Evolutionary conservation across 2,113 vertebrate species (phyloP).

Genomic region (Myotis brandtii): DNA sequence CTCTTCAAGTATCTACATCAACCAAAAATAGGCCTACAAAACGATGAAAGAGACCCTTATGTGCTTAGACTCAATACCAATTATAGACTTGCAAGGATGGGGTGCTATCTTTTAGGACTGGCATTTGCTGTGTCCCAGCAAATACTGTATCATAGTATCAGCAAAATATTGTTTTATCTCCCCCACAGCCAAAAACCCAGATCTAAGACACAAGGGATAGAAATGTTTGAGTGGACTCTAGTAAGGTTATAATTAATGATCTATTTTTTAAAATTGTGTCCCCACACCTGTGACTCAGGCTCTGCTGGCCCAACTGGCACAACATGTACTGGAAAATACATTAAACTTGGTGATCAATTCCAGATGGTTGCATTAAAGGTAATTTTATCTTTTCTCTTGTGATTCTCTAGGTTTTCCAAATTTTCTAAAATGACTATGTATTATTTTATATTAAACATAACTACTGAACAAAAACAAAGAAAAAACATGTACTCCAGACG

Average conservation of each 20-base stretch:
- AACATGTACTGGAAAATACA: not conserved
- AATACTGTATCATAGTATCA: not conserved
- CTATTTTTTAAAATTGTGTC: constrained; percentile 13
- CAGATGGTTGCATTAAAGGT: not conserved
- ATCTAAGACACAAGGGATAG: constrained; percentile 9
- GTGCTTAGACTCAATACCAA: not conserved
- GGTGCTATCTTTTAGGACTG: not conserved
- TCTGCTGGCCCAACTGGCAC: not conserved
- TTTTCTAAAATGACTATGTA: constrained; percentile 37
- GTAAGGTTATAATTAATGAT: not conserved
- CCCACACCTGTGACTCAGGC: not conserved
- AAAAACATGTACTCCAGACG: not conserved
- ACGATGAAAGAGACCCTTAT: not conserved
- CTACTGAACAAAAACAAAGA: not conserved
- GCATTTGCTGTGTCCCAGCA: not conserved
- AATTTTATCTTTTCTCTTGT: constrained; percentile 48
- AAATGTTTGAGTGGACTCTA: not conserved
- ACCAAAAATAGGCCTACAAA: constrained; percentile 19
- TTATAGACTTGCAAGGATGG: not conserved
- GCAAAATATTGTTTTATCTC: not conserved
- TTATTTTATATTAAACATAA: constrained; percentile 49
- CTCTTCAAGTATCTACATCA: not conserved
- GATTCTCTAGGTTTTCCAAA: constrained; percentile 23
- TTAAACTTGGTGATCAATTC: not conserved
- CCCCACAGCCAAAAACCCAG: not conserved